Conservation (phyloP, 2,888 invertebrate genomes). For the Sipha maydis region DNA sequence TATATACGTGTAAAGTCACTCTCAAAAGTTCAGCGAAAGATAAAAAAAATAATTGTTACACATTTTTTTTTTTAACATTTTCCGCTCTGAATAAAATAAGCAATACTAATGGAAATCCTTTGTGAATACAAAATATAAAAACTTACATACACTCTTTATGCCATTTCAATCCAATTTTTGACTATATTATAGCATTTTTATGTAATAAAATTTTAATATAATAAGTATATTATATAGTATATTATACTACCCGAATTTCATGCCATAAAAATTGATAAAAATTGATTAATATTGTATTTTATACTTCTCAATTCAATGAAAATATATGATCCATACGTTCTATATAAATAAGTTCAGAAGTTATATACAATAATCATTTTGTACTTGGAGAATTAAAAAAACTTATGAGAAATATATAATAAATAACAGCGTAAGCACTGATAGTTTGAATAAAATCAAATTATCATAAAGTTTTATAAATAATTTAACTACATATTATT, state of each 20-base stretch:
- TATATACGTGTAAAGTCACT: not conserved
- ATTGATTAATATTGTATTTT: not conserved
- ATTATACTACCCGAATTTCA: not conserved
- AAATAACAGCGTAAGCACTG: not conserved
- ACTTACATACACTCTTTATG: not conserved
- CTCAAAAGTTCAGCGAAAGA: not conserved
- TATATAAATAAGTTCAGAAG: not conserved
- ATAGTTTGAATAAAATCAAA: not conserved
- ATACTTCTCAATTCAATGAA: not conserved
- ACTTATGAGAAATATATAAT: not conserved
- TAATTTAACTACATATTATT: too few species aligned
- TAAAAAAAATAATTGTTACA: not conserved
- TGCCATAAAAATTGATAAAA: not conserved
- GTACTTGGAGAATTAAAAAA: not conserved
- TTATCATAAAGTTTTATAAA: too few species aligned
- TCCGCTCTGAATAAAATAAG: not conserved
- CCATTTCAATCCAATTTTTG: not conserved
- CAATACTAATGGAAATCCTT: not conserved
- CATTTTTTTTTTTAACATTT: not conserved
- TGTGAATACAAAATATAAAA: not conserved
- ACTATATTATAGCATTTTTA: not conserved
- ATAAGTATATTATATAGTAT: too few species aligned
- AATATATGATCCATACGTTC: too few species aligned
- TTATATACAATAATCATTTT: not conserved
- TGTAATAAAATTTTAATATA: too few species aligned